Evolutionary conservation across 2,113 vertebrate genomes (phyloP).

Genomic region (Ondatra zibethicus): DNA sequence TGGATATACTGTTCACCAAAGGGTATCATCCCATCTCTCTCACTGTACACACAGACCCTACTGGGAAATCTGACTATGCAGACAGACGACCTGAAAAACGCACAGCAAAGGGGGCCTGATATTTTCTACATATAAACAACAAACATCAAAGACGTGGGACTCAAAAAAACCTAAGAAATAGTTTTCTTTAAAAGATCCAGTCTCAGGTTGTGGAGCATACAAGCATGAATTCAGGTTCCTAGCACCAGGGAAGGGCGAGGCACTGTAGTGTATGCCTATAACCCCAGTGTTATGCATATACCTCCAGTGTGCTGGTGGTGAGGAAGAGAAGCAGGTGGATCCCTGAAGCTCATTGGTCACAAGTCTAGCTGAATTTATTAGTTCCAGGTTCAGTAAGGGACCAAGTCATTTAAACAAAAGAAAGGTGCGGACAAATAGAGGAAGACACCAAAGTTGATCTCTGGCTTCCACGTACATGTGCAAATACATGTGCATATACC

Average conservation of each 20-base stretch:
- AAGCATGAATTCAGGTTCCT: not conserved
- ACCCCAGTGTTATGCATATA: not conserved
- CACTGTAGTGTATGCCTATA: not conserved
- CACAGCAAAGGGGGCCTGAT: not conserved
- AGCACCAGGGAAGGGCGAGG: not conserved
- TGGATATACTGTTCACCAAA: not conserved
- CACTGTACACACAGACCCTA: not conserved
- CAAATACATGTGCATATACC: not conserved
- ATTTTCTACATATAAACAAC: not conserved
- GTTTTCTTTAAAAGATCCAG: slow-evolving; percentile 5
- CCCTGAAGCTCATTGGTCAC: not conserved
- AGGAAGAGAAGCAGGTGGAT: not conserved
- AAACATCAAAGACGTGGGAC: not conserved
- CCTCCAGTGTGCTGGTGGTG: not conserved
- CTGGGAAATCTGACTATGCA: not conserved
- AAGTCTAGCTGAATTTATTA: not conserved
- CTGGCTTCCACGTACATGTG: not conserved
- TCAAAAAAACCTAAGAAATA: not conserved
- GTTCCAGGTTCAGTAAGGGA: not conserved
- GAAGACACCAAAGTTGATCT: not conserved
- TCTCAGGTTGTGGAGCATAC: not conserved
- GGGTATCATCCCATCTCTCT: not conserved
- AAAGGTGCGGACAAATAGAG: not conserved
- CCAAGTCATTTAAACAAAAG: not conserved
- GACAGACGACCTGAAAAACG: not conserved